These are phyloP conservation scores for Phalacrocorax carbo DNA, from an alignment of 2,113 vertebrate genomes.

Conservation along the genomic window DNA sequence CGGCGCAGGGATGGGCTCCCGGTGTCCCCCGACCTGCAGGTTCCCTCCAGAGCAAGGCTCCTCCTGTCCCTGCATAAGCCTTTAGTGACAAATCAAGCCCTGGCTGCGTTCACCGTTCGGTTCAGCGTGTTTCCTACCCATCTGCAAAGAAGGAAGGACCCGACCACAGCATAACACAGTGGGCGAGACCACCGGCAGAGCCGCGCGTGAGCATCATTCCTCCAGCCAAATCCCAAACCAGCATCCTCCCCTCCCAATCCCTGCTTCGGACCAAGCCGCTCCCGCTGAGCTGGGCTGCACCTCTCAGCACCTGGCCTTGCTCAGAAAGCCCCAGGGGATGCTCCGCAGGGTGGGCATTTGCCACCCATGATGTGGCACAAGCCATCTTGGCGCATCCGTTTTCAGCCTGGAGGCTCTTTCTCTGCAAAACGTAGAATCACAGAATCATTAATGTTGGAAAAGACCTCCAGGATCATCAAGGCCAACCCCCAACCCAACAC, in stretches of 20 bases:
- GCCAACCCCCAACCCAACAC: too few relatives aligned
- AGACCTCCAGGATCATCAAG: too few relatives aligned
- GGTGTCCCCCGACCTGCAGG: background rate
- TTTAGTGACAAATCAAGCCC: background rate
- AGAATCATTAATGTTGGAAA: too few relatives aligned
- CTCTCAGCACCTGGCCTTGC: background rate
- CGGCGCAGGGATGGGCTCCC: accelerated
- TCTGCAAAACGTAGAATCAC: background rate
- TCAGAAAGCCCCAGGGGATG: background rate
- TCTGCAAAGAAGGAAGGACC: background rate
- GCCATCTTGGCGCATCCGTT: accelerated
- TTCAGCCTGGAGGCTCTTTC: background rate
- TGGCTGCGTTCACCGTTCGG: accelerated
- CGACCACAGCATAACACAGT: accelerated
- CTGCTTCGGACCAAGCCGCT: background rate
- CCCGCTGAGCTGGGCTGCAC: background rate
- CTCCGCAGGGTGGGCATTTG: background rate
- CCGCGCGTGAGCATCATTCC: accelerated
- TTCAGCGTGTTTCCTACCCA: background rate
- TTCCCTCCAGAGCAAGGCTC: background rate
- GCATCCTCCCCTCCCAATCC: background rate
- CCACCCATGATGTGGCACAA: accelerated
- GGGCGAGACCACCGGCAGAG: accelerated
- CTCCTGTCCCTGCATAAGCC: background rate
- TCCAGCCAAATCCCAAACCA: background rate